Percentiles rank a stretch among this genome's conserved stretches.
Evolutionary conservation across 2,797 vertebrate genomes (phyloP).

Genomic region (Tamandua tetradactyla): DNA sequence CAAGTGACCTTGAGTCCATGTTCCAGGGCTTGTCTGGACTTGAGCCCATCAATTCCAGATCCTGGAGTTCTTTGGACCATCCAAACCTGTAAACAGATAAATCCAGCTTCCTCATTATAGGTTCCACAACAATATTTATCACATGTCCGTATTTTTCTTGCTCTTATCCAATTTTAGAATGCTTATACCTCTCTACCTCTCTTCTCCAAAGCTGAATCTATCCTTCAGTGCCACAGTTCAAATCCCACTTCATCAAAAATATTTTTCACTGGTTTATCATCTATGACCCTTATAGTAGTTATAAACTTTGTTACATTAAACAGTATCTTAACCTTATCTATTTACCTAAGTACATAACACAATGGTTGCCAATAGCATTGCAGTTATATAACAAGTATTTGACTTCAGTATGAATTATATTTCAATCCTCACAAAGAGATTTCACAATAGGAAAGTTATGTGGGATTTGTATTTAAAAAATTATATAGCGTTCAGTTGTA

Average conservation of each 20-base stretch:
- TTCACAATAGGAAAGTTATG: neutral
- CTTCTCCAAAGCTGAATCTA: neutral
- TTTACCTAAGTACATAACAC: neutral
- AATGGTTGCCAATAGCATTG: neutral
- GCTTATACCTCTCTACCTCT: neutral
- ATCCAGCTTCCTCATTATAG: neutral
- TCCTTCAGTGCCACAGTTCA: neutral
- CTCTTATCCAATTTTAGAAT: neutral
- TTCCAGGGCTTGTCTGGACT: neutral
- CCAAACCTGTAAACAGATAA: neutral
- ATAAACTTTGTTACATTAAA: neutral
- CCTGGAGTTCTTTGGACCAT: neutral
- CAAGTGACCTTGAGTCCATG: neutral
- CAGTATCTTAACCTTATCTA: neutral
- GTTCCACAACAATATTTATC: neutral
- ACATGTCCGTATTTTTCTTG: neutral
- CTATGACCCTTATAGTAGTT: neutral
- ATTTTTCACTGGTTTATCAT: neutral
- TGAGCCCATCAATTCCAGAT: neutral
- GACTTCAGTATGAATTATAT: neutral
- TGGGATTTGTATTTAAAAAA: neutral
- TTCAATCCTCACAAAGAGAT: neutral
- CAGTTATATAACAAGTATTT: neutral
- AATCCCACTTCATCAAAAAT: neutral
- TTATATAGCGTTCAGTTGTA: neutral